Evolutionary conservation across 2,113 vertebrate genomes (phyloP).

Genomic region (Cryptomyrus ogoouensis): DNA sequence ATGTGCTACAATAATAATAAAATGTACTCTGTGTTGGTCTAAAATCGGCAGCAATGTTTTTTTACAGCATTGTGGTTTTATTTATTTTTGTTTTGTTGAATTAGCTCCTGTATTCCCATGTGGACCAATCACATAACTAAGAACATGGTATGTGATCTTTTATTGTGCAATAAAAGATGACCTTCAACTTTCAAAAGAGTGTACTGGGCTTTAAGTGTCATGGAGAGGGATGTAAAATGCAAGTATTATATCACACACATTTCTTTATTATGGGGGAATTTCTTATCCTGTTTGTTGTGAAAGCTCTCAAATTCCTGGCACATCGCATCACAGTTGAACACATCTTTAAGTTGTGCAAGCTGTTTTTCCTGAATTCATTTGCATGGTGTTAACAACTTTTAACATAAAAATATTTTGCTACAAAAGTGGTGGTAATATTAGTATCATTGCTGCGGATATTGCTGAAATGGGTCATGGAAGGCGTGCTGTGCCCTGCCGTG

Average conservation of each 20-base stretch:
- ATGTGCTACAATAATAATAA: conserved; percentile 29
- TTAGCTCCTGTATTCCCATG: conserved; percentile 58
- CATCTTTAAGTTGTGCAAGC: background rate
- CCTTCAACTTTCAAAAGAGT: conserved; percentile 52
- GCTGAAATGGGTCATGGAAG: background rate
- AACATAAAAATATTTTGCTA: background rate
- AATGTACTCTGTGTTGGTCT: conserved; percentile 34
- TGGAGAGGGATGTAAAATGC: background rate
- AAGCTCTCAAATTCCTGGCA: background rate
- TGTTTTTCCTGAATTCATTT: background rate
- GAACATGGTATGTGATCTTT: conserved; percentile 65
- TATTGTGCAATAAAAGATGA: conserved; percentile 70
- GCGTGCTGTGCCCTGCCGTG: background rate
- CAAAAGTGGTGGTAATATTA: background rate
- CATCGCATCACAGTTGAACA: background rate
- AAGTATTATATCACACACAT: background rate
- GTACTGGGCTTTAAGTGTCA: conserved; percentile 11
- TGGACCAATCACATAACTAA: conserved; percentile 61
- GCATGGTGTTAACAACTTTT: background rate
- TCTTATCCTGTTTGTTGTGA: background rate
- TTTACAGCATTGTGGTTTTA: conserved; percentile 26
- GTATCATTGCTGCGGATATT: background rate
- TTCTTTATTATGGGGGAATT: background rate
- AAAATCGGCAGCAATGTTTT: conserved; percentile 35
- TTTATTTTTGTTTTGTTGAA: conserved; percentile 36